Conservation (phyloP, 2,888 invertebrate species). For the Ariolimax columbianus region DNA sequence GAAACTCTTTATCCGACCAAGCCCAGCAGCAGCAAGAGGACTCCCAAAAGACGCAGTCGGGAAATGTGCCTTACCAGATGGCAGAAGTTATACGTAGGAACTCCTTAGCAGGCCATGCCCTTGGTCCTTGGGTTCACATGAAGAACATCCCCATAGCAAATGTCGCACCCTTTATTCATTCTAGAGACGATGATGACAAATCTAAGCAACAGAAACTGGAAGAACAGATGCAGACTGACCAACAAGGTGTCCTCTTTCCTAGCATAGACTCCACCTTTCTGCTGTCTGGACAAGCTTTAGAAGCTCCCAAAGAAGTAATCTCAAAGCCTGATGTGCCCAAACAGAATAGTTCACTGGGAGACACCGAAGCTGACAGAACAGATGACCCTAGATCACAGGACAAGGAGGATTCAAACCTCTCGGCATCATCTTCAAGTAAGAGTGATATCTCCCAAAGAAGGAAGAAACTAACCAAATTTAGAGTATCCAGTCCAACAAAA, state of each 20-base stretch:
- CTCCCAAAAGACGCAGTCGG: slow-evolving; percentile 5
- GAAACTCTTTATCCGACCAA: slow-evolving; percentile 32
- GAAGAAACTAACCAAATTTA: slow-evolving; percentile 44
- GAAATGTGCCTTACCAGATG: slow-evolving; percentile 32
- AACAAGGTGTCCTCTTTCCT: neutral
- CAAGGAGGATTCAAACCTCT: neutral
- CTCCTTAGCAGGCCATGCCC: slow-evolving; percentile 47
- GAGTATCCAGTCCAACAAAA: slow-evolving; percentile 50
- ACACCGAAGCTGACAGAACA: slow-evolving; percentile 6
- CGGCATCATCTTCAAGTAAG: slow-evolving; percentile 26
- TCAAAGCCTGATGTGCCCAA: neutral
- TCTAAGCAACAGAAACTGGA: slow-evolving; percentile 25
- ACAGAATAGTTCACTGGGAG: neutral
- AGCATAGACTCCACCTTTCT: neutral
- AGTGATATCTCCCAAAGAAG: slow-evolving; percentile 22
- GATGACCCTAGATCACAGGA: neutral
- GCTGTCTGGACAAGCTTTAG: slow-evolving; percentile 11
- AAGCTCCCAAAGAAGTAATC: neutral
- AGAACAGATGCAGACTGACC: neutral
- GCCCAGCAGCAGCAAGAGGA: slow-evolving; percentile 32
- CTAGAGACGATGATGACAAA: slow-evolving; percentile 50
- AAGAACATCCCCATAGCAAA: slow-evolving; percentile 72
- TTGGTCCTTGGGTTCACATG: slow-evolving; percentile 54
- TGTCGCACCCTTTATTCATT: slow-evolving; percentile 69
- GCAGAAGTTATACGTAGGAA: slow-evolving; percentile 54